These are phyloP conservation scores for Atractosteus spatula DNA, from an alignment of 2,113 vertebrate genomes.

Conservation along the genomic window DNA sequence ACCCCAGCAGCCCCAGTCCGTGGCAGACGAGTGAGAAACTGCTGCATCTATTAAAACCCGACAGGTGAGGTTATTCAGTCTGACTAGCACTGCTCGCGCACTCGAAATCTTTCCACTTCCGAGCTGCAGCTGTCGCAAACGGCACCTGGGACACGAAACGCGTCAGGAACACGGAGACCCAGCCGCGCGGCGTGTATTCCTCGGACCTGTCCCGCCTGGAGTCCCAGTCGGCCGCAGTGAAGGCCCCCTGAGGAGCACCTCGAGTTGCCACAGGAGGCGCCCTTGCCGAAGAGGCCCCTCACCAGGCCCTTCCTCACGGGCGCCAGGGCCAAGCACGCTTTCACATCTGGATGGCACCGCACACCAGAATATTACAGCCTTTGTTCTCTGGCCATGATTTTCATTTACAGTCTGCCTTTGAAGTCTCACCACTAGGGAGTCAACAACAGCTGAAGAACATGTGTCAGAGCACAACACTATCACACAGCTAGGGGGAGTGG, in stretches of 20 bases:
- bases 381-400: conserved; percentile 67
- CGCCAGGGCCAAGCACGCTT: conserved; percentile 30
- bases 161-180: background rate
- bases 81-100: no score
- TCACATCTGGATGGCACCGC: conserved; percentile 80
- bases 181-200: background rate
- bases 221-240: background rate
- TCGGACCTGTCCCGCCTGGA: background rate
- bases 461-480: conserved; percentile 35
- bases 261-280: conserved; percentile 35
- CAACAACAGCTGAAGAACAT: conserved; percentile 53
- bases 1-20: no score
- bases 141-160: no score
- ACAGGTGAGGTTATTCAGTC: no score
- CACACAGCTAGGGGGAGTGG: conserved; percentile 25
- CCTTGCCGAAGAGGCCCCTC: conserved; percentile 20
- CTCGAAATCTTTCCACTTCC: no score
- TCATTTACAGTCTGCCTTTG: conserved; percentile 61
- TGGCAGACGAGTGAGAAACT: no score
- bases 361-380: conserved; percentile 69
- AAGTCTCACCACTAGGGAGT: conserved; percentile 54
- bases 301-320: conserved; percentile 39
- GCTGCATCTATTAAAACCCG: no score
- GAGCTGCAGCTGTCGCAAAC: no score
- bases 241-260: background rate